These are phyloP conservation scores for Aegypius monachus DNA, from an alignment of 2,113 vertebrate genomes.

Conservation along the genomic window DNA sequence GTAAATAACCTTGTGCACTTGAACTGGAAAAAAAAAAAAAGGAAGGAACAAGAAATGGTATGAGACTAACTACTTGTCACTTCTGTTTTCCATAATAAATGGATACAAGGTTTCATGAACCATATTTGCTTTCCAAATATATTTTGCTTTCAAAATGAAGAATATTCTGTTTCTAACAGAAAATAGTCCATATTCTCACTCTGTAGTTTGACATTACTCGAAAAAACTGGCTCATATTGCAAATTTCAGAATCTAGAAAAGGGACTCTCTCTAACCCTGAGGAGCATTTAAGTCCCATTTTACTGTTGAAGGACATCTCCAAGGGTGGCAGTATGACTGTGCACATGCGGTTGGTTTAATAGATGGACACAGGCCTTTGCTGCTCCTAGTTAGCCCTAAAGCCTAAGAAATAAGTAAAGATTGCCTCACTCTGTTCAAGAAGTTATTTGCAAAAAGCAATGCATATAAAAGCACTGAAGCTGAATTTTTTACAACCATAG, in stretches of 20 bases:
- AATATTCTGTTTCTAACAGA: not conserved
- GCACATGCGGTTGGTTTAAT: accelerated
- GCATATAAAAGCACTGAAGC: not conserved
- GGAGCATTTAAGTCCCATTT: not conserved
- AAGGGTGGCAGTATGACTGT: not conserved
- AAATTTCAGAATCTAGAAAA: not conserved
- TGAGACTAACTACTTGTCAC: not conserved
- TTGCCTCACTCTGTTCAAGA: not conserved
- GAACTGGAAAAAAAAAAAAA: not conserved
- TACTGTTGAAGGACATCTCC: not conserved
- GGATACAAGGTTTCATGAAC: not conserved
- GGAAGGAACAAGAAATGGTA: not conserved
- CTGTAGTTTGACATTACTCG: not conserved
- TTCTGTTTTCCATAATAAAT: not conserved
- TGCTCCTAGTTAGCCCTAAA: not conserved
- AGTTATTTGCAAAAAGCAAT: not conserved
- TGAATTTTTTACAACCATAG: not conserved
- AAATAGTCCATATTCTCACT: not conserved
- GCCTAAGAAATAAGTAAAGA: not conserved
- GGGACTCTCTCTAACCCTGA: not conserved
- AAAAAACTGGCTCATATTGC: not conserved
- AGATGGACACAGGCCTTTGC: not conserved
- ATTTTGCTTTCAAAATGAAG: not conserved
- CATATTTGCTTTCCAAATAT: not conserved
- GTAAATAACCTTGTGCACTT: not conserved